Evolutionary conservation across 2,888 invertebrate genomes (phyloP).

Genomic region (Drepanosiphum platanoidis): DNA sequence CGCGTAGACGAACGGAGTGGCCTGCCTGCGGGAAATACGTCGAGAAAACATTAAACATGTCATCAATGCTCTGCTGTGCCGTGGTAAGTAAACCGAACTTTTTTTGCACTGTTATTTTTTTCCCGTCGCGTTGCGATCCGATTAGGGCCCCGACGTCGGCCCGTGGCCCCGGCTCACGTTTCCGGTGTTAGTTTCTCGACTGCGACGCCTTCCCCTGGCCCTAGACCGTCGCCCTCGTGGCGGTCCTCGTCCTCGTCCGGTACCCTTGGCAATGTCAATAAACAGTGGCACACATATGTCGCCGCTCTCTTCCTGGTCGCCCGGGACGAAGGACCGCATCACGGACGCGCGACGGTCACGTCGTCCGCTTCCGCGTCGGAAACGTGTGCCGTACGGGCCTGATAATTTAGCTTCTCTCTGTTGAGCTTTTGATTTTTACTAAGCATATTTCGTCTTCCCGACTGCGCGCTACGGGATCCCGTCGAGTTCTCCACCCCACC

Average conservation of each 20-base stretch:
- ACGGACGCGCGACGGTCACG: neutral
- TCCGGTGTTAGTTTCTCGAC: neutral
- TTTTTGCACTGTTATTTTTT: slow-evolving; percentile 45
- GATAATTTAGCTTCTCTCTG: neutral
- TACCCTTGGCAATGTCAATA: slow-evolving; percentile 48
- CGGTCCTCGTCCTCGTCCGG: neutral
- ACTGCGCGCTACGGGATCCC: neutral
- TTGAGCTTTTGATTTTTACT: neutral
- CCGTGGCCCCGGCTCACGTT: neutral
- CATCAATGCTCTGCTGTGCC: slow-evolving; percentile 96
- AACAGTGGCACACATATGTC: neutral
- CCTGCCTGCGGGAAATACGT: slow-evolving; percentile 48
- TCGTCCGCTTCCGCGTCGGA: neutral
- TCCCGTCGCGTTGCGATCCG: slow-evolving; percentile 1
- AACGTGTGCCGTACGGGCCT: neutral
- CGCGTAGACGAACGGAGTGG: slow-evolving; percentile 16
- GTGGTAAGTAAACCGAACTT: slow-evolving; percentile 77
- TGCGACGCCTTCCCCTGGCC: neutral
- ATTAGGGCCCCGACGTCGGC: neutral
- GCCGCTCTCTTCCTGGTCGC: neutral
- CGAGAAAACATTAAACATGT: slow-evolving; percentile 74
- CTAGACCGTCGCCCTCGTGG: neutral
- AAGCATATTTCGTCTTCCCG: neutral
- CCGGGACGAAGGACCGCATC: neutral
- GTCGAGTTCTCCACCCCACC: neutral